Base-by-base conservation (phyloP, 2,888 invertebrate genomes). In the Temnothorax ravouxi region DNA sequence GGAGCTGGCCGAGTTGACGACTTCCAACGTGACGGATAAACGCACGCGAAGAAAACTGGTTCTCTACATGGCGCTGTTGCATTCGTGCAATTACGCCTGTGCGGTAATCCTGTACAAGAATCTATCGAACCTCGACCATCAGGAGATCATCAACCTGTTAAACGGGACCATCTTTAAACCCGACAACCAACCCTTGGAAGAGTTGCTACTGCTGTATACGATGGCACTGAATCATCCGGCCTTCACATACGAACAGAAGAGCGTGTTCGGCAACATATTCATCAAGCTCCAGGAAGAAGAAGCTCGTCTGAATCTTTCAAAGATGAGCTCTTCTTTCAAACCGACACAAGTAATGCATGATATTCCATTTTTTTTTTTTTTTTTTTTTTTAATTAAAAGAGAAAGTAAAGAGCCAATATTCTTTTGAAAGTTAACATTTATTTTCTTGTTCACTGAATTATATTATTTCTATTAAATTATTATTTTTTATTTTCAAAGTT, bases 181-280 rank as follows among this genome's bases (percentile, higher is more conserved):
- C 97, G 97, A 97, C 91, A 97, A 97, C 91, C 97, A 97, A 94
- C 96, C 97, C 50, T 95, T 98, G 91, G 97, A 97, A 94, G 98
- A 98, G 95, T 96, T 99, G 91, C 95, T 99, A 91, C 96, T 99
- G 86, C 96, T 99, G 69, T 98, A 98, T 93, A 98, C 98, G 72
- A 97, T 99, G 97, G 99, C 98, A 91, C 96, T 98, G 93, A 97
- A 98, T 95, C 99, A 99, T 96, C 99, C 99, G 82, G 99, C 99
- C 85, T 99, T 99, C 95, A 98, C 97, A 85, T 99, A 98, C 95
- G 98, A 98, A 93, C 99, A 99, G 95, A 98, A 98, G 95, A 96
- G 96, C 92, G 97, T 97, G 94, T 97, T 98, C 94, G 97, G 97
- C 91, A 97, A 97, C 92, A 97, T 98, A 92, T 96, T 97, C 93